Base-by-base conservation (phyloP, 2,797 vertebrate genomes). In the Cuniculus paca region DNA sequence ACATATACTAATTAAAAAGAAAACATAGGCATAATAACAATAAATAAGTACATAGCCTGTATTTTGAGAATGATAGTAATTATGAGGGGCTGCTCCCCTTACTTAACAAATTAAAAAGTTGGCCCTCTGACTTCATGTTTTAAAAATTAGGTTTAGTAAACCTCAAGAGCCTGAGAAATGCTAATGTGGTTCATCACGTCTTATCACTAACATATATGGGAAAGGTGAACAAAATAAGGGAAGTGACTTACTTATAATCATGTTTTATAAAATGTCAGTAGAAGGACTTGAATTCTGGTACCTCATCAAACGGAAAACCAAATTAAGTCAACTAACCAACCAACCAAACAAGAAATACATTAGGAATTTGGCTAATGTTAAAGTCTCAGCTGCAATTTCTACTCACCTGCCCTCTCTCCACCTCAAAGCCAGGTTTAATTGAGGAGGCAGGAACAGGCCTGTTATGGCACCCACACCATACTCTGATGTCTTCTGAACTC, bases 381-480 rank as follows among this genome's bases (percentile, higher is more conserved):
- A 48, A 74, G 45, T 88, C 61, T 95, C 60, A 83, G 42, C 52
- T 65, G 31, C 65, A 90, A 72, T 81, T 75, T 95, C 72, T 93
- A 58, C 31, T 75, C 17, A 19, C 9, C 60, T 72, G 11, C 6
- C 13, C 7, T 26, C 31, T 39, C 1, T 1, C 20, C 6, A 20
- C 34, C 14, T 58, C 16, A 36, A 72, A 77, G 31, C 14, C 61
- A 58, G 56, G 20, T 17, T 31, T 87, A 80, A 56, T 26, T 79
- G 4, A 65, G 84, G 77, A 26, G 39, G 36, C 77, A 93, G 77
- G 89, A 85, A 77, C 60, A 89, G 88, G 63, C 77, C 50, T 78
- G 70, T 28, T 83, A 36, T 2, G 60, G 31, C 75, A 74, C n/a
- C 48, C 80, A 78, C 52, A 42, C 52, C 83, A 10, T 6, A 31